These are phyloP conservation scores for Loripinus fragilis DNA, from an alignment of 2,888 invertebrate species.

Conservation along the genomic window DNA sequence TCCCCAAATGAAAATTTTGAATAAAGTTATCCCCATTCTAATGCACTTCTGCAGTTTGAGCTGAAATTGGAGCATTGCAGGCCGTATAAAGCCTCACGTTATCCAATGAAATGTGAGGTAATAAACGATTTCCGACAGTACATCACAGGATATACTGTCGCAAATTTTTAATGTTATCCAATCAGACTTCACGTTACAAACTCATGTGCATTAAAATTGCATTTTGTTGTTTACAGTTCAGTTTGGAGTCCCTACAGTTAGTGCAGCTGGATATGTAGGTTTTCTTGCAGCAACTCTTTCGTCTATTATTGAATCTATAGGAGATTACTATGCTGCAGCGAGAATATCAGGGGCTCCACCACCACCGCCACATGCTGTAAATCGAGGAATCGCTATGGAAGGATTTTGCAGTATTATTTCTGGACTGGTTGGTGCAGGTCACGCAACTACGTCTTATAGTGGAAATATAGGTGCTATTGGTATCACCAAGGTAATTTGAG, in stretches of 20 bases:
- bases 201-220: too few species aligned
- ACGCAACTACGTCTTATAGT: conserved; percentile 94
- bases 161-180: too few species aligned
- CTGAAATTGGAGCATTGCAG: too few species aligned
- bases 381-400: conserved; percentile 89
- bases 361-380: conserved; percentile 93
- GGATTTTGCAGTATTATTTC: conserved; percentile 92
- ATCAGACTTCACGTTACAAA: too few species aligned
- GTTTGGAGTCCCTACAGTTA: conserved; percentile 79
- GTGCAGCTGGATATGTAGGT: conserved; percentile 75
- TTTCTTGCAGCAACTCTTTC: conserved; percentile 77
- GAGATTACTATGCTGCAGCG: conserved; percentile 95
- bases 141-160: too few species aligned
- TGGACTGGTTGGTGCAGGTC: conserved; percentile 93
- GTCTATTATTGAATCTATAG: conserved; percentile 85
- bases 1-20: too few species aligned
- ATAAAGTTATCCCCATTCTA: too few species aligned
- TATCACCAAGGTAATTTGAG: conserved; percentile 88
- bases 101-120: too few species aligned
- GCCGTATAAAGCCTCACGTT: too few species aligned
- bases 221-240: conserved; percentile 80
- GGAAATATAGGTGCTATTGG: conserved; percentile 95
- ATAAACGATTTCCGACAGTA: too few species aligned
- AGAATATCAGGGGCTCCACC: conserved; percentile 88
- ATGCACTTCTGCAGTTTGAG: too few species aligned